Evolutionary conservation across 2,888 invertebrate species (phyloP), one percentile per base, ranked within the genome.

Genomic region (Melolontha melolontha): DNA sequence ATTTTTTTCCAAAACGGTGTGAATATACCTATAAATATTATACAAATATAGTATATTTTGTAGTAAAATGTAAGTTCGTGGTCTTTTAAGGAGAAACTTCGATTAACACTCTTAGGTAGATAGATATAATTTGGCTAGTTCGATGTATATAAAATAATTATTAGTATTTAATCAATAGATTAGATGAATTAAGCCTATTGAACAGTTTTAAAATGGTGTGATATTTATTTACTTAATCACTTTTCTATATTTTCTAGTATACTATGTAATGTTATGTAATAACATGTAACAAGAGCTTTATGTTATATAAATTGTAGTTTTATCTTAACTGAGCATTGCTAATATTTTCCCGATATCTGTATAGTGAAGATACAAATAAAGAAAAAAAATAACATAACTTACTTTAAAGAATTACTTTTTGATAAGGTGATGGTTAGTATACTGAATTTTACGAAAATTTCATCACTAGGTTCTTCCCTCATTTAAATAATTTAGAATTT

Each of bases 51-150:
- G 59, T n/a, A 40, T 12, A 49, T 62, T 62, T 62, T 62, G 51
- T 52, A 62, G 34, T 34, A 62, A 62, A 62, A 40, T 29, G 47
- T 34, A 39, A 42, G 59, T 62, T 62, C 59, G 59, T 62, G 59
- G 27, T 47, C 47, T 34, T 49, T 62, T 49, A 49, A 47, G 34
- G 59, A 62, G 34, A 62, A 22, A 27, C 34, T 49, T 47, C 34
- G 59, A 47, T 62, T 62, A 62, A 62, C 59, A 62, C 59, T 62
- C 16, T 62, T 62, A 62, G 59, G 47, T 17, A 62, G 59, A 39
- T 62, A 34, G 34, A 62, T 62, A 62, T 62, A 62, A 62, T 62
- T 49, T 47, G 59, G 11, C 47, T 39, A 49, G 39, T 34, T 22
- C 39, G 29, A 11, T 47, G 59, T 49, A 47, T 62, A 62, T 62